Percentiles rank a stretch among this genome's conserved stretches.
phyloP scores from a whole-genome alignment of 1,140 invertebrate genomes.

The Ephestia elutella region DNA sequence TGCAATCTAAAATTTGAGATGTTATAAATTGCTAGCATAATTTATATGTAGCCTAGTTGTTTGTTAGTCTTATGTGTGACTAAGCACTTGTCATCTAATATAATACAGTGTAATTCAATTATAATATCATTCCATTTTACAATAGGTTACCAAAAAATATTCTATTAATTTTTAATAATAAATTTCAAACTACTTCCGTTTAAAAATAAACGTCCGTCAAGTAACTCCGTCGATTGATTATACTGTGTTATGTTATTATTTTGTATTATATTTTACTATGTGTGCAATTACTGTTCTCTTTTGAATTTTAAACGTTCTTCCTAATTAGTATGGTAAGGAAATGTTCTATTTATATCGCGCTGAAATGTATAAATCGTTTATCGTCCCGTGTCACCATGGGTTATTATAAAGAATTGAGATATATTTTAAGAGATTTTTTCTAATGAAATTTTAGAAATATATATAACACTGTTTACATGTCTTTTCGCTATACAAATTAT shows the following conservation, averaged over 20 bases:
- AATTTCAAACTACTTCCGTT: not conserved
- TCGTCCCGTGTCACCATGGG: constrained; percentile 30
- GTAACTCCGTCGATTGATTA: constrained; percentile 12
- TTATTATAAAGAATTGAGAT: constrained; percentile 63
- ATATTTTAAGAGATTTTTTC: constrained; percentile 74
- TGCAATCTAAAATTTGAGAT: constrained; percentile 14
- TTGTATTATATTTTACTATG: constrained; percentile 32
- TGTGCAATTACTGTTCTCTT: constrained; percentile 69
- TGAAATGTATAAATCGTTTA: constrained; percentile 46
- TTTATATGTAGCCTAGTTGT: constrained; percentile 14
- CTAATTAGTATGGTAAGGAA: constrained; percentile 61
- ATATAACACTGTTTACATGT: constrained; percentile 63
- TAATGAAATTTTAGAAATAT: constrained; percentile 65
- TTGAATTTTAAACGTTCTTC: constrained; percentile 65
- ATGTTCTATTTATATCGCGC: constrained; percentile 66
- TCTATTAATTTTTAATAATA: not conserved
- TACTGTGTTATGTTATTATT: constrained; percentile 27
- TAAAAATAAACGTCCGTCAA: not conserved
- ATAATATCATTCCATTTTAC: constrained; percentile 2
- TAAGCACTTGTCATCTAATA: not conserved
- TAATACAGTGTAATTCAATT: constrained; percentile 9
- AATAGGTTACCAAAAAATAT: not conserved
- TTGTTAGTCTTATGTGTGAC: constrained; percentile 2
- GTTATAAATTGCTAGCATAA: constrained; percentile 28
- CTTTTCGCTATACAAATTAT: constrained; percentile 53